Evolutionary conservation across 92 coral and sea anemone species (phyloP), one percentile per base, ranked within the genome.

Genomic region (Paragorgia papillata): DNA sequence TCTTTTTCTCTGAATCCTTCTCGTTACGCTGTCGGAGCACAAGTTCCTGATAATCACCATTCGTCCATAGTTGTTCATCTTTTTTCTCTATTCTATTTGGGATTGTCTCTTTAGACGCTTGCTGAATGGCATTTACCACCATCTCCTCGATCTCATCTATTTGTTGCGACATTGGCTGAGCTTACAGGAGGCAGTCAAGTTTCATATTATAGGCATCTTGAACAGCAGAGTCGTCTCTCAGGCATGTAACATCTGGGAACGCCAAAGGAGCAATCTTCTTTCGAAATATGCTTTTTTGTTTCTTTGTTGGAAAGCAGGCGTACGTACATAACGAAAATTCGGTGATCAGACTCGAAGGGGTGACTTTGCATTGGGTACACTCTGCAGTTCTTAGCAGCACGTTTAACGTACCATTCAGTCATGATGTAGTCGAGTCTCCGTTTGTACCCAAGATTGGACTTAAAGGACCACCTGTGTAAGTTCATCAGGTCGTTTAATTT

Each of bases 381-480:
- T 76, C 74, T 54, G 41, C 82, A 76, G 54, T 76, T 60, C 2
- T 54, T 76, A 21, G 55, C 27, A 24, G 73, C 53, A 39, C 59
- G 54, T 34, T 32, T 76, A 7, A 76, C 43, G 7, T 32, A 51
- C 82, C 82, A 76, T 44, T 76, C 82, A 39, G 37, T 24, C n/a
- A 76, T 32, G 14, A 76, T 76, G 41, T 76, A 76, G 40, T 76
- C 74, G 0, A 76, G 74, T 27, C 82, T 3, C 31, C 82, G 53
- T n/a, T 35, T 76, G 32, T 76, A 76, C 22, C 82, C 61, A 37
- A 76, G 74, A 71, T 76, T 7, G 57, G 59, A n/a, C n/a, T n/a
- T n/a, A n/a, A 60, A 73, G 7, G 82, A 76, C 82, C 82, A 76
- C 29, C 82, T 76, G 46, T 76, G 70, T 76, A 22, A 44, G 15